phyloP scores from a whole-genome alignment of 1,140 invertebrate species.

The Drosophila eugracilis region DNA sequence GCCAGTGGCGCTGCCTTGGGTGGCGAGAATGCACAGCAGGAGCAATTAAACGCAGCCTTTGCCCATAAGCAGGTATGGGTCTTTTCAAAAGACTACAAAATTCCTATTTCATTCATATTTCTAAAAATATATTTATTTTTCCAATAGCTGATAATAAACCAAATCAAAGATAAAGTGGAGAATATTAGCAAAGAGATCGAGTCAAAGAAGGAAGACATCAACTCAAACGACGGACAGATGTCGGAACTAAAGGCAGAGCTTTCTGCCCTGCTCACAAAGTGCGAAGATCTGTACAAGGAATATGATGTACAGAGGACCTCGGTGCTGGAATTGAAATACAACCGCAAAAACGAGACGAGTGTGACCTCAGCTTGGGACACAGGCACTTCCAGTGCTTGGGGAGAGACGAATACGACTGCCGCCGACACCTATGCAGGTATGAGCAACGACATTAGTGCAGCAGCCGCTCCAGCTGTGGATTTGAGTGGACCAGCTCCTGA shows the following conservation, averaged over 20 bases:
- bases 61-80: constrained; percentile 77
- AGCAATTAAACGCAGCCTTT: constrained; percentile 79
- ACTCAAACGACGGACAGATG: constrained; percentile 92
- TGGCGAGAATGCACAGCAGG: constrained; percentile 66
- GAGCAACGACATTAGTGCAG: constrained; percentile 56
- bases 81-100: neutral
- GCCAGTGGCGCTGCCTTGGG: constrained; percentile 34
- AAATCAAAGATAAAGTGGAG: constrained; percentile 91
- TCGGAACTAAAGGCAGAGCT: constrained; percentile 88
- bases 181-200: constrained; percentile 89
- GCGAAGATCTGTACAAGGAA: constrained; percentile 87
- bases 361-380: constrained; percentile 84
- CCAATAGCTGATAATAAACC: constrained; percentile 89
- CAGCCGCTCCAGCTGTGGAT: constrained; percentile 53
- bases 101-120: neutral
- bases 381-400: constrained; percentile 85
- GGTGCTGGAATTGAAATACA: constrained; percentile 86
- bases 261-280: constrained; percentile 85
- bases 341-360: constrained; percentile 80
- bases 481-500: constrained; percentile 78
- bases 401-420: constrained; percentile 70
- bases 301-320: constrained; percentile 87
- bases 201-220: constrained; percentile 92
- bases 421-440: constrained; percentile 62
- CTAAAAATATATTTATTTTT: neutral